Evolutionary conservation across 1,140 invertebrate genomes (phyloP).

Genomic region (Drosophila kikkawai): DNA sequence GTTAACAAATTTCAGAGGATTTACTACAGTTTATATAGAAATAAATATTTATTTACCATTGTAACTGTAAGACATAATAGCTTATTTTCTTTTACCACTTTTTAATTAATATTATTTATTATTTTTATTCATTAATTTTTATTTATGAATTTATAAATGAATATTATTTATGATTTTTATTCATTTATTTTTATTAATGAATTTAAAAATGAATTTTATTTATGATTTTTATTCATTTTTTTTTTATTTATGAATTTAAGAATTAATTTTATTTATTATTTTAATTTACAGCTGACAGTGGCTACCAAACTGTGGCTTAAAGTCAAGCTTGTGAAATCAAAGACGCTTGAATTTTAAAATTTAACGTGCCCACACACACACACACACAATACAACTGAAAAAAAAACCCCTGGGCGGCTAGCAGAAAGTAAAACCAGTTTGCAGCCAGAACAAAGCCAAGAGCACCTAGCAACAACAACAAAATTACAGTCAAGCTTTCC

Average conservation of each 20-base stretch:
- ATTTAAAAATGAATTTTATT: too few species aligned
- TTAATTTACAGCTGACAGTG: not conserved
- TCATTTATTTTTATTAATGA: too few species aligned
- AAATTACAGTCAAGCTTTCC: not conserved
- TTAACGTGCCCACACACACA: slow-evolving; percentile 39
- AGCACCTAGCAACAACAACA: slow-evolving; percentile 47
- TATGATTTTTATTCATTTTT: not conserved
- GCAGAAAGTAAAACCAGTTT: slow-evolving; percentile 55
- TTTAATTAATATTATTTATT: too few species aligned
- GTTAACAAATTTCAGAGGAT: not conserved
- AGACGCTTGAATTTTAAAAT: slow-evolving; percentile 47
- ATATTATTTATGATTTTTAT: too few species aligned
- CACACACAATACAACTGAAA: not conserved
- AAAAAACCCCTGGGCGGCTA: slow-evolving; percentile 8
- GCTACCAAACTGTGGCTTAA: slow-evolving; percentile 17
- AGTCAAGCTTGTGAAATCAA: slow-evolving; percentile 26
- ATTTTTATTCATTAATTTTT: too few species aligned
- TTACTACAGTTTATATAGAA: not conserved
- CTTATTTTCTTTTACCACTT: too few species aligned
- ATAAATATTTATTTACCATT: not conserved
- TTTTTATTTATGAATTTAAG: not conserved
- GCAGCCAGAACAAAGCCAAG: slow-evolving; percentile 43
- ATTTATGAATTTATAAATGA: too few species aligned
- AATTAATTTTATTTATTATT: not conserved
- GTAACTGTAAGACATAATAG: too few species aligned